Percentiles rank a stretch among this genome's conserved stretches.
phyloP scores from a whole-genome alignment of 1,140 invertebrate species.

The Diplogasteroides magnus region DNA sequence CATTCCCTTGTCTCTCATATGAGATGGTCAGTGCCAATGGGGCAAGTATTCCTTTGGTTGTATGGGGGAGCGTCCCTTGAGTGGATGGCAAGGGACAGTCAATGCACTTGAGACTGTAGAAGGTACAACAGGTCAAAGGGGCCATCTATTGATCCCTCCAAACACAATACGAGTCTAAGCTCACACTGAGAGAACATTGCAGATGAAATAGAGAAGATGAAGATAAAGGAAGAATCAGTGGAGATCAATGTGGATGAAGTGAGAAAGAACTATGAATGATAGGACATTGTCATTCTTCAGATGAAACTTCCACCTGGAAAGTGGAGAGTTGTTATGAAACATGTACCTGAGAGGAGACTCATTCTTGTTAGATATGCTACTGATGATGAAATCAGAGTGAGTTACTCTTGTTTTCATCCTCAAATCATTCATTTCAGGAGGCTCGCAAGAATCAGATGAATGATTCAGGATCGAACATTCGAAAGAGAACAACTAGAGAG shows the following conservation, averaged over 20 bases:
- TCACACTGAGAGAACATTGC: too few species aligned
- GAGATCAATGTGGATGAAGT: not conserved
- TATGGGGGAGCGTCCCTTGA: too few species aligned
- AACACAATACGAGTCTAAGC: too few species aligned
- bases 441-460: not conserved
- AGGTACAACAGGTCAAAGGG: not conserved
- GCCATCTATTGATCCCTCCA: not conserved
- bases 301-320: slow-evolving; percentile 41
- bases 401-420: not conserved
- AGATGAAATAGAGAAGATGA: not conserved
- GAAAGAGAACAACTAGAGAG: too few species aligned
- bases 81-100: too few species aligned
- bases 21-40: too few species aligned
- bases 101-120: not conserved
- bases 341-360: slow-evolving; percentile 39
- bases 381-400: slow-evolving; percentile 31
- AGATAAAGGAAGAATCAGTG: not conserved
- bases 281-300: too few species aligned
- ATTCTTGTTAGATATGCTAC: slow-evolving; percentile 40
- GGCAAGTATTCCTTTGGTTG: too few species aligned
- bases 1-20: not conserved
- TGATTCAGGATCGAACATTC: too few species aligned
- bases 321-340: slow-evolving; percentile 44
- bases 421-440: not conserved
- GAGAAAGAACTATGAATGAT: too few species aligned